Base-by-base conservation (phyloP, 2,888 invertebrate species). In the Lordiphosa fenestrarum region DNA sequence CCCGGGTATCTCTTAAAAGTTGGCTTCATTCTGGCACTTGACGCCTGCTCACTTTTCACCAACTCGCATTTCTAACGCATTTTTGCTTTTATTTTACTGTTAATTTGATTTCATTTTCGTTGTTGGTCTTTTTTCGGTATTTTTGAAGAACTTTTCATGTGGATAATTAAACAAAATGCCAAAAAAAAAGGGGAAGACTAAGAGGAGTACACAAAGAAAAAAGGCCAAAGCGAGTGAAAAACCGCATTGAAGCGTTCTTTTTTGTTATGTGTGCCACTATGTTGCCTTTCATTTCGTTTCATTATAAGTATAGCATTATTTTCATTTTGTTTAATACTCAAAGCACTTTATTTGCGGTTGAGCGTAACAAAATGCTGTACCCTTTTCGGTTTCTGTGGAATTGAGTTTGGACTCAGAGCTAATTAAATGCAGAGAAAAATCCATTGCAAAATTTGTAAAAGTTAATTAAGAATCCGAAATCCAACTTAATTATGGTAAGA, bases 121-220 rank as follows among this genome's bases (percentile, higher is more conserved):
- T 48, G 40, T 38, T 49, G 48, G 21, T 21, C 36, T 49, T 55
- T 15, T 15, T 53, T 38, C 40, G 70, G 64, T 62, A 67, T 73
- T 71, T 59, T 36, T 52, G 44, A 60, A 62, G 62, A 56, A 66
- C 84, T 82, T 74, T 80, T 78, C 78, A 77, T 84, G 84, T 73
- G 82, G 76, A 84, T 78, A 78, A 78, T 78, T 78, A 78, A 84
- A 71, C 78, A 77, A 69, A 78, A 77, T 73, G 63, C 77, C 84
- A 63, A 57, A 55, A 61, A 23, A 42, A 48, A 56, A 55, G 19
- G 23, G 7, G 4, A 39, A 39, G 23, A 23, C 42, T 15, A 38
- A 37, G 35, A 35, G 36, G 38, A 6, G 30, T 33, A 38, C 25
- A 46, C 4, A 46, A 58, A 39, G 41, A 38, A 21, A 37, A 15